phyloP scores from a whole-genome alignment of 2,797 vertebrate genomes.

The Sebastes baramenuke region DNA sequence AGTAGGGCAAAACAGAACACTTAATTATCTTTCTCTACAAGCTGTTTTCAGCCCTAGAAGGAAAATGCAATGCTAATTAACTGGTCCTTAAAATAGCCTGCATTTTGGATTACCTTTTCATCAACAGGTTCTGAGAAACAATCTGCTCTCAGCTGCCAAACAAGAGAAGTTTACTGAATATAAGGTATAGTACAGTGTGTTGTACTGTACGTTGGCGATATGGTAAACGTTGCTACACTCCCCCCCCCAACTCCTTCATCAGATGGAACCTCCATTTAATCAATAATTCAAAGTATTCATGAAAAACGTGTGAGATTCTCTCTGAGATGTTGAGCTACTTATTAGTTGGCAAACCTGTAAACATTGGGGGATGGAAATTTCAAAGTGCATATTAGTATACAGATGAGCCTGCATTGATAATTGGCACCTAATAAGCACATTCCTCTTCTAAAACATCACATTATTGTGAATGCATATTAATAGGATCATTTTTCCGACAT shows the following conservation, averaged over 20 bases:
- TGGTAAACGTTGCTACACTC: not conserved
- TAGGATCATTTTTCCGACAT: not conserved
- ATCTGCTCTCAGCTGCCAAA: conserved; percentile 12
- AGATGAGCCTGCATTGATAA: conserved; percentile 39
- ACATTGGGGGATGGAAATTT: not conserved
- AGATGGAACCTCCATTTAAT: conserved; percentile 39
- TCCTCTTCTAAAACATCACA: conserved; percentile 12
- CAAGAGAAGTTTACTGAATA: not conserved
- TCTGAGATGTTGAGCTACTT: conserved; percentile 30
- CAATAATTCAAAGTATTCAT: conserved; percentile 64
- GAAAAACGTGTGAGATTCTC: conserved; percentile 24
- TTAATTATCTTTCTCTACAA: conserved; percentile 67
- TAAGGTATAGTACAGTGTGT: not conserved
- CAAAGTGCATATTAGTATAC: conserved; percentile 24
- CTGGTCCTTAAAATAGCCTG: conserved; percentile 42
- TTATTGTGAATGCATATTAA: conserved; percentile 12
- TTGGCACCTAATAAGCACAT: conserved; percentile 31
- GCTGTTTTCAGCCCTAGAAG: conserved; percentile 44
- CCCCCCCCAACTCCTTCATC: not conserved
- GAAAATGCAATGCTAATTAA: conserved; percentile 53
- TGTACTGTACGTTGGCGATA: not conserved
- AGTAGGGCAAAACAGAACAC: conserved; percentile 52
- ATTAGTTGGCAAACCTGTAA: conserved; percentile 18
- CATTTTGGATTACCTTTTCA: conserved; percentile 39
- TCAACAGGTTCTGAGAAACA: conserved; percentile 34